Conservation (phyloP, 1,140 invertebrate species). For the Mesaphorura yosii region DNA sequence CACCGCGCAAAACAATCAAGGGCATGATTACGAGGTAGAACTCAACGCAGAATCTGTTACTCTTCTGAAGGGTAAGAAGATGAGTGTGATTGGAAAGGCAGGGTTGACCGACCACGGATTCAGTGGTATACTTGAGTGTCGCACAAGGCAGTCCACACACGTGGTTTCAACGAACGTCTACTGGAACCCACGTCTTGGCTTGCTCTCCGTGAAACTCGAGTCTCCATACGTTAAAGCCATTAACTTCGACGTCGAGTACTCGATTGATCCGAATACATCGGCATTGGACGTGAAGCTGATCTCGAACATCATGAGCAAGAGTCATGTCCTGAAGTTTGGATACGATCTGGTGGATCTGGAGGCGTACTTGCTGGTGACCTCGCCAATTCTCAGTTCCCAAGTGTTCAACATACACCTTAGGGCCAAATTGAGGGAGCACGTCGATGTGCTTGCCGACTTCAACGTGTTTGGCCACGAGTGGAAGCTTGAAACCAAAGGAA, state of each 20-base stretch:
- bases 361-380: constrained; percentile 11
- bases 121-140: constrained; percentile 9
- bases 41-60: constrained; percentile 21
- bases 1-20: background rate
- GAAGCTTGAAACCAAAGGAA: constrained; percentile 18
- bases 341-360: constrained; percentile 15
- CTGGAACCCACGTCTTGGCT: background rate
- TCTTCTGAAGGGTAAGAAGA: constrained; percentile 17
- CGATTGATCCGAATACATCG: background rate
- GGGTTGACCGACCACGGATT: constrained; percentile 9
- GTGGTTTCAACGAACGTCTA: background rate
- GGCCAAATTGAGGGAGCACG: constrained; percentile 3
- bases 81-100: constrained; percentile 1
- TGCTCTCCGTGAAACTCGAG: background rate
- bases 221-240: constrained; percentile 9
- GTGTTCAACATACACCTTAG: constrained; percentile 21
- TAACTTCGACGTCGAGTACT: constrained; percentile 6
- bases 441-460: constrained; percentile 19
- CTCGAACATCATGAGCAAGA: background rate
- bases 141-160: constrained; percentile 14
- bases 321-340: constrained; percentile 8
- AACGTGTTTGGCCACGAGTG: constrained; percentile 13
- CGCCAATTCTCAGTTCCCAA: constrained; percentile 9
- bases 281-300: constrained; percentile 3
- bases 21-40: constrained; percentile 1